Evolutionary conservation across 2,113 vertebrate species (phyloP).

Genomic region (Clupea harengus): DNA sequence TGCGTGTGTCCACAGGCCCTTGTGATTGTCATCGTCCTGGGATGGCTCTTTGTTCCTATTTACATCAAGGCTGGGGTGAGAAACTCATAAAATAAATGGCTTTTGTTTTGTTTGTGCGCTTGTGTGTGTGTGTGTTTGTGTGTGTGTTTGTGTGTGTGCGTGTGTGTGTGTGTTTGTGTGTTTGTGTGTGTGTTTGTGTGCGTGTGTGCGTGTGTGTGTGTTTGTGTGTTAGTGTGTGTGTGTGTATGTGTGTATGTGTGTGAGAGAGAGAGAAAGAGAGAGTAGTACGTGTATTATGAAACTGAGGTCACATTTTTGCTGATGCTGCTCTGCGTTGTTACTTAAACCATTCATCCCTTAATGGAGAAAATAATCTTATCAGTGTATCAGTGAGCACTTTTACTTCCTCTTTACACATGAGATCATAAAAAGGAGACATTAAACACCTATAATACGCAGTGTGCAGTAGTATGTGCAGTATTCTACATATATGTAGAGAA

Average conservation of each 20-base stretch:
- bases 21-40: slow-evolving; percentile 82
- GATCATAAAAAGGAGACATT: background rate
- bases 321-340: too few species aligned
- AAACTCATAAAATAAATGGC: background rate
- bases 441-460: background rate
- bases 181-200: background rate
- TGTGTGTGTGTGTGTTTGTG: slow-evolving; percentile 18
- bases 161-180: background rate
- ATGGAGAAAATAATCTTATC: too few species aligned
- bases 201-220: background rate
- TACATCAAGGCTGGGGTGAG: slow-evolving; percentile 95
- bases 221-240: slow-evolving; percentile 17
- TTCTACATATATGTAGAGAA: too few species aligned
- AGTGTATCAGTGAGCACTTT: background rate
- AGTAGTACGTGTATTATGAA: background rate
- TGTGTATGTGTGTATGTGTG: background rate
- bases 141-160: slow-evolving; percentile 1
- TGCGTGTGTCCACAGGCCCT: slow-evolving; percentile 77
- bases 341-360: too few species aligned
- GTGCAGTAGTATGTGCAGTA: background rate
- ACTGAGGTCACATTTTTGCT: too few species aligned
- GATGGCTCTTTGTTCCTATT: slow-evolving; percentile 95
- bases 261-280: background rate
- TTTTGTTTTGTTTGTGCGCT: background rate
- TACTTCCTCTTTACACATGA: background rate